These are phyloP conservation scores for Pelagia noctiluca DNA, from an alignment of 30 jellyfish, hydroid and myxozoan genomes.

Conservation along the genomic window DNA sequence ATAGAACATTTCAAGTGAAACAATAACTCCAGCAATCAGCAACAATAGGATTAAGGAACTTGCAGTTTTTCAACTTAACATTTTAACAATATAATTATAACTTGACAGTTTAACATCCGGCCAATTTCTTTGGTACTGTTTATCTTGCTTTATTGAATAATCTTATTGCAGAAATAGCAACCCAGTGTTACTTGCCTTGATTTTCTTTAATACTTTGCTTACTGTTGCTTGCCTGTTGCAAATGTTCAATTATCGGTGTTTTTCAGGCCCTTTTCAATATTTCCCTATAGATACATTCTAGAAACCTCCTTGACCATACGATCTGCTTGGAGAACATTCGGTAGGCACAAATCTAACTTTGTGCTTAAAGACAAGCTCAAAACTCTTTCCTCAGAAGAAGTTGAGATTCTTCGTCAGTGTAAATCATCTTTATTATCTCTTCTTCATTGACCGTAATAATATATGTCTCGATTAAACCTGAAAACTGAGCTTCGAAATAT, in stretches of 20 bases:
- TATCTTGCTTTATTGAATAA: neutral
- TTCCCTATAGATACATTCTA: neutral
- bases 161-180: neutral
- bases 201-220: neutral
- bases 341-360: neutral
- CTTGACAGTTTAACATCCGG: neutral
- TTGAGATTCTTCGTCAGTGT: slow-evolving; percentile 1
- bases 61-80: neutral
- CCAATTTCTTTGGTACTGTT: neutral
- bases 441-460: neutral
- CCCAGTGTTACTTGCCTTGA: slow-evolving; percentile 1
- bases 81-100: neutral
- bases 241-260: neutral
- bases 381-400: neutral
- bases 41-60: neutral
- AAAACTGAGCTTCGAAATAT: slow-evolving; percentile 2
- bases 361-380: neutral
- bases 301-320: slow-evolving; percentile 8
- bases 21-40: neutral
- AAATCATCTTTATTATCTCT: neutral
- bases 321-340: slow-evolving; percentile 2
- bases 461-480: neutral
- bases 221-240: neutral
- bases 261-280: neutral
- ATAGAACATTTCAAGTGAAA: neutral